Base-by-base conservation (phyloP, 2,113 vertebrate genomes). In the Pogonocichla stellata region DNA sequence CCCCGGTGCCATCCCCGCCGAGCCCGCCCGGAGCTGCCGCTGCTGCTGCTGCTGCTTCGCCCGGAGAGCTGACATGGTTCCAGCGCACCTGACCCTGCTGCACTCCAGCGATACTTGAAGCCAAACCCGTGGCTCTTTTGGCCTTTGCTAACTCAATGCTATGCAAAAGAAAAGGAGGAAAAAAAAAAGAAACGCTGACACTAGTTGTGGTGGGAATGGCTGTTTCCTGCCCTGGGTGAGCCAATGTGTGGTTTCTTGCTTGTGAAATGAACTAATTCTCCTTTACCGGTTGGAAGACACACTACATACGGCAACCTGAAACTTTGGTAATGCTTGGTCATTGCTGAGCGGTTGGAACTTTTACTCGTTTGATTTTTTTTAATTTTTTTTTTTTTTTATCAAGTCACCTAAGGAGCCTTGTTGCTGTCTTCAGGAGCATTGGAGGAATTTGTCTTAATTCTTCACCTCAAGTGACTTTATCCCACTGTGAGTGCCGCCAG, bases 151-250 rank as follows among this genome's bases (percentile, higher is more conserved):
- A 92, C 88, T 82, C 90, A 91, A 95, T 96, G 95, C 96, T 96
- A 96, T 97, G 96, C 97, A 92, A 95, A 95, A 90, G 88, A 96
- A 97, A 96, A 96, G 92, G 82, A 97, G 93, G 56, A 93, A 51
- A 93, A 96, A 88, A 94, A 84, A 92, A 91, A 74, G 88, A 74
- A 96, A 61, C 36, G 88, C 62, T 64, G 80, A 65, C 78, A 36
- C 24, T 51, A 64, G 42, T 61, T 42, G 62, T 33, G 24, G 81
- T 70, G 65, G 73, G 94, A 81, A 93, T 90, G 95, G 93, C 78
- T 50, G 79, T 90, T 74, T 82, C 92, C 91, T 95, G 90, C 90
- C 88, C 95, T 61, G 94, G 95, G 56, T 92, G 62, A 96, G 86
- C 93, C 60, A 53, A 3, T 62, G 5, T 56, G 45, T 84, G 58